Base-by-base conservation (phyloP, 2,797 vertebrate genomes). In the Falco peregrinus region DNA sequence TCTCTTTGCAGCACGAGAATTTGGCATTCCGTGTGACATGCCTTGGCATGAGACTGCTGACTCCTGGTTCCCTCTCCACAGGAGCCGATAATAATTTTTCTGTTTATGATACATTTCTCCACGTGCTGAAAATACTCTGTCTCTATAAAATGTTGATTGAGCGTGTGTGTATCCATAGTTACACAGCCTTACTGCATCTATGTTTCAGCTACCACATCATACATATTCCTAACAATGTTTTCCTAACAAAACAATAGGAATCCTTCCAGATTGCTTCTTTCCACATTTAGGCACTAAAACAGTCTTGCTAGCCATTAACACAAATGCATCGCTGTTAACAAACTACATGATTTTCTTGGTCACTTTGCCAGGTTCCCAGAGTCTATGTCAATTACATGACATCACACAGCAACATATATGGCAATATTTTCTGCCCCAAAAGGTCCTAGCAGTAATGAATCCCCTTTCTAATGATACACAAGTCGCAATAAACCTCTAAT, bases 371-470 rank as follows among this genome's bases (percentile, higher is more conserved):
- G 61, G 65, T 83, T 96, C 86, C 82, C 92, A 95, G 63, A 82
- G 85, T 48, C 83, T 84, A 5, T 90, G 91, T 93, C 89, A 85
- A 25, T 95, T 95, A 83, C 43, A 93, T 96, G 96, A 97, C 95
- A 95, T 95, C 95, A 97, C 87, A 50, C 31, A 96, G 95, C 84
- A 97, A 93, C 87, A 71, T 31, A 87, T 48, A 93, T 69, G 70
- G 68, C 70, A 94, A 95, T 41, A 84, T 92, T 95, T 96, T 96
- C 95, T 96, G 86, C 69, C 71, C 88, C 61, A 67, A 91, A 94
- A 95, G 81, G 81, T 88, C 93, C 85, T 89, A 87, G 80, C 63
- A 79, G 78, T 63, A 87, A 96, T 87, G 26, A 93, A 90, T 50
- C 37, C 79, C 79, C 90, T 97, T 97, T 84, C 89, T 94, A 96